Evolutionary conservation across 2,888 invertebrate species (phyloP), one percentile per base, ranked within the genome.

Genomic region (Exocentrus adspersus): DNA sequence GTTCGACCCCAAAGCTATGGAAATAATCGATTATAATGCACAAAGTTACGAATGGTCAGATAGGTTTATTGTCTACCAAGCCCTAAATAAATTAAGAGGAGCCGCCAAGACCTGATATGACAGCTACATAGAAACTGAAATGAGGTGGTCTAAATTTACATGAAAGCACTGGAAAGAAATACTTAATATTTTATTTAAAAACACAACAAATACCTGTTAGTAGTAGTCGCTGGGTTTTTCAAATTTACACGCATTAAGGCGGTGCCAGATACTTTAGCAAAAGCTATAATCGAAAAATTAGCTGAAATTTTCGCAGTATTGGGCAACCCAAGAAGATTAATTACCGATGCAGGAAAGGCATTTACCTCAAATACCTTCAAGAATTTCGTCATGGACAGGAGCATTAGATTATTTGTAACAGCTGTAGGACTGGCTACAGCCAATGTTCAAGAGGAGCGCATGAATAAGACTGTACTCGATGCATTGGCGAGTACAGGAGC

Each of bases 281-380:
- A 70, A 53, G 69, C 69, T 2, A 75, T 76, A 0, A 65, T 80
- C 7, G 72, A 59, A 54, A 64, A 70, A n/a, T 43, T 81, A 6
- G 51, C 69, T 48, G 69, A 77, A 37, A 65, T 80, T 12, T 68
- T 77, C 45, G 51, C 61, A 10, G 46, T 71, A 51, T 77, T 77
- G 63, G 77, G 79, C 0, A 70, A 67, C 20, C 74, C 77, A 20
- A 67, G 52, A 2, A 60, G 77, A 10, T 65, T 81, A 12, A 75
- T 82, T n/a, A 74, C 76, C 1, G 81, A 83, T 57, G 62, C 75
- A 10, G 81, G 81, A 16, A 74, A 75, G 6, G 73, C 74, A 2
- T 83, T 80, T 57, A 81, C 80, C 0, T 76, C 79, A 0, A 58
- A 72, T 9, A 51, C 58, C 1, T 82, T 82, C 57, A 61, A 71